phyloP scores from a whole-genome alignment of 1,140 invertebrate genomes.

The Drosophila pseudoananassae region DNA sequence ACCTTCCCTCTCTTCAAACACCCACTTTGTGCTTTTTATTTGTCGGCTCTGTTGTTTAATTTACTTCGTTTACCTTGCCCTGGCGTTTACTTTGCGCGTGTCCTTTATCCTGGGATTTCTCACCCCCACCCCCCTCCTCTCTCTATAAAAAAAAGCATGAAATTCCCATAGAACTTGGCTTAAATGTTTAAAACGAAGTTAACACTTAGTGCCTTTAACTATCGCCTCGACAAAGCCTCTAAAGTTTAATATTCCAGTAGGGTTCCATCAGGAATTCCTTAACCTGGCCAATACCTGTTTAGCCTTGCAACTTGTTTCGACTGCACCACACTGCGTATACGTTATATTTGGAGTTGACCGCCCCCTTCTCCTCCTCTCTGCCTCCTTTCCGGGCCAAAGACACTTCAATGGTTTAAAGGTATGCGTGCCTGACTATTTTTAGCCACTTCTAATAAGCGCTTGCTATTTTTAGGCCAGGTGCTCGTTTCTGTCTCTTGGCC shows the following conservation, averaged over 20 bases:
- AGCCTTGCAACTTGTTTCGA: constrained; percentile 25
- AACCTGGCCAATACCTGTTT: constrained; percentile 17
- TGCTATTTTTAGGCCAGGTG: constrained; percentile 74
- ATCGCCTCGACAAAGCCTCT: no score
- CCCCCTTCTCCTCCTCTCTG: neutral
- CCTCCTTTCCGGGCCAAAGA: constrained; percentile 6
- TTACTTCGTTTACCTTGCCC: constrained; percentile 70
- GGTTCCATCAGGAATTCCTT: constrained; percentile 18
- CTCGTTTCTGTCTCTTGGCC: constrained; percentile 48
- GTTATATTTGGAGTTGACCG: constrained; percentile 9
- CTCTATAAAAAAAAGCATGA: constrained; percentile 58
- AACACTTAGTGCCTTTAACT: no score
- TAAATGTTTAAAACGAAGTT: constrained; percentile 50
- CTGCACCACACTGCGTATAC: constrained; percentile 41
- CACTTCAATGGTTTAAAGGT: constrained; percentile 36
- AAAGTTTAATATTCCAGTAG: constrained; percentile 13
- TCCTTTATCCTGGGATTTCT: constrained; percentile 39
- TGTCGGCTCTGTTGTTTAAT: constrained; percentile 51
- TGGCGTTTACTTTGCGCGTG: constrained; percentile 43
- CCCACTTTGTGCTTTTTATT: constrained; percentile 29
- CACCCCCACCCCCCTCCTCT: constrained; percentile 31
- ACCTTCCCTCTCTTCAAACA: constrained; percentile 2
- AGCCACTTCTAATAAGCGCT: constrained; percentile 77
- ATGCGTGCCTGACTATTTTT: constrained; percentile 66
- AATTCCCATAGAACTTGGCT: constrained; percentile 61